Base-by-base conservation (phyloP, 1,140 invertebrate species). In the Camponotus pennsylvanicus region DNA sequence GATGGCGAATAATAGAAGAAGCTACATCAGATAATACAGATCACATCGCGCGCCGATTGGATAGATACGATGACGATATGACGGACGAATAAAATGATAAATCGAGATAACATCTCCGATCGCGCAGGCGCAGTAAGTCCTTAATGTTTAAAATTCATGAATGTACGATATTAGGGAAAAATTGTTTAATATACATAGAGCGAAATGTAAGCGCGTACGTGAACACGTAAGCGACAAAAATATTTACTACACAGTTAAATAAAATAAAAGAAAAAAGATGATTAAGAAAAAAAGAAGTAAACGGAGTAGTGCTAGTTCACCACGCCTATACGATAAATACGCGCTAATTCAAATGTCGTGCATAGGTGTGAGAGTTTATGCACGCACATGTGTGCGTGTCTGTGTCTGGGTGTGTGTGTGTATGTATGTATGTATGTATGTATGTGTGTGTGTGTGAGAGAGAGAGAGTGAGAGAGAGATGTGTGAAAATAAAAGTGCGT, bases 121-220 rank as follows among this genome's bases (percentile, higher is more conserved):
- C n/a, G 67, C 9, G 59, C 45, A 45, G 7, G 69, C 37, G 55
- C 64, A 82, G 67, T 86, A 69, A 83, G 85, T 86, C 21, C 18
- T 63, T 85, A 79, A 88, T 42, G 73, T 78, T 85, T 55, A 55
- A 85, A 66, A 93, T 87, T 93, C 90, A 85, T 92, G 86, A 91
- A 88, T 94, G 93, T 94, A 93, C 89, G 92, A 93, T 93, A 94
- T 77, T 93, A 93, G 93, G 90, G 84, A 91, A 86, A 91, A 94
- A 93, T 93, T 94, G 89, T 94, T 93, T 93, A 90, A 92, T 92
- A 91, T 87, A 87, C 63, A 91, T 91, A 76, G 89, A 89, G 21
- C 40, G 49, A 76, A 13, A 21, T 21, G 21, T 21, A 83, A 21
- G 13, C 45, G 45, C 45, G 45, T 21, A 21, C 21, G 21, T 21